Evolutionary conservation across 92 coral and sea anemone species (phyloP).

Genomic region (Metridium senile): DNA sequence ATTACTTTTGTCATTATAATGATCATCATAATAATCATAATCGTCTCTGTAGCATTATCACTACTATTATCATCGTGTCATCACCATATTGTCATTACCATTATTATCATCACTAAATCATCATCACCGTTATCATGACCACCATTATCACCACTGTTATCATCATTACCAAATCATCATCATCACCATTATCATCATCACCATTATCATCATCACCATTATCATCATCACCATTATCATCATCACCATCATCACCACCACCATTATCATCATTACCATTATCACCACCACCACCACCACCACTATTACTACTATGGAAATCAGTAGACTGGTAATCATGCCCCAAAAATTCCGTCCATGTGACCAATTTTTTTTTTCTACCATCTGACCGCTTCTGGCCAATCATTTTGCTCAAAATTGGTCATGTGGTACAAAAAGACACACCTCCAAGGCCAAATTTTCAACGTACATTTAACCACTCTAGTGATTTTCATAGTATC

Average conservation of each 20-base stretch:
- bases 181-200: too few relatives aligned
- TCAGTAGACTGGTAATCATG: too few relatives aligned
- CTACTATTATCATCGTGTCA: neutral
- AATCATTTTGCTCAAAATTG: too few relatives aligned
- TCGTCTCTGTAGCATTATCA: neutral
- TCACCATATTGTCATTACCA: neutral
- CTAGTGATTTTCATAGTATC: too few relatives aligned
- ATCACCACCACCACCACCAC: neutral
- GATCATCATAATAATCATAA: neutral
- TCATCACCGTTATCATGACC: neutral
- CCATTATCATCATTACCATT: neutral
- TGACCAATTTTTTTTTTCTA: too few relatives aligned
- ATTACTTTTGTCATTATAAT: neutral
- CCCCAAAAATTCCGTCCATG: too few relatives aligned
- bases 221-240: neutral
- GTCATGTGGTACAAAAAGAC: too few relatives aligned
- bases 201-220: too few relatives aligned
- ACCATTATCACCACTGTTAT: neutral
- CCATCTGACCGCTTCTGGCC: too few relatives aligned
- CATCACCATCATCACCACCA: neutral
- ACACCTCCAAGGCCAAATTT: too few relatives aligned
- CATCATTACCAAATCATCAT: neutral
- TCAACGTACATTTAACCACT: too few relatives aligned
- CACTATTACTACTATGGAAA: neutral
- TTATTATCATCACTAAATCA: neutral